Conservation (phyloP, 2,113 vertebrate species). For the Zosterops borbonicus region DNA sequence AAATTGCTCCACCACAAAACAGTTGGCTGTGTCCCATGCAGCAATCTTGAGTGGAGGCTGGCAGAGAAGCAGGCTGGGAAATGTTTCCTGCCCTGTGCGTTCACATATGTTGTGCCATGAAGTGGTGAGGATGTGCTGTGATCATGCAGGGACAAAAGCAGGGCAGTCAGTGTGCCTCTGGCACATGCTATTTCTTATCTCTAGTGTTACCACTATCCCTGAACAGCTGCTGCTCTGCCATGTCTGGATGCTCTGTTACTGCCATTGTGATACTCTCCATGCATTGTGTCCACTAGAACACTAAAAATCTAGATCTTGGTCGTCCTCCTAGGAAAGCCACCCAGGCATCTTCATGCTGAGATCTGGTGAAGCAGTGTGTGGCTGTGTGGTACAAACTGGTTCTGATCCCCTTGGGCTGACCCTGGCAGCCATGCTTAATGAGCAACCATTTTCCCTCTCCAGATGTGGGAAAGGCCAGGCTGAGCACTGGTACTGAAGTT, state of each 20-base stretch:
- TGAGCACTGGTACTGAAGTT: neutral
- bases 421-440: neutral
- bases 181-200: neutral
- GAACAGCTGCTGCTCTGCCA: neutral
- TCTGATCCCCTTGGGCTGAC: neutral
- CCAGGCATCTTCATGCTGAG: neutral
- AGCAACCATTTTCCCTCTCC: neutral
- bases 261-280: neutral
- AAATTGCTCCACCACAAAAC: neutral
- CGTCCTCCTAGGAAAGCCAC: neutral
- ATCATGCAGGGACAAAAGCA: neutral
- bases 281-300: neutral
- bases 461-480: neutral
- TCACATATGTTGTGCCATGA: neutral
- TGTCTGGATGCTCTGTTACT: neutral
- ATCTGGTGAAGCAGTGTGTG: neutral
- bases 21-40: neutral
- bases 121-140: neutral
- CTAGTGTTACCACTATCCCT: neutral
- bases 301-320: neutral
- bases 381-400: neutral
- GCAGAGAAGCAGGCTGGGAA: neutral
- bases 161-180: neutral
- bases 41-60: neutral
- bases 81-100: neutral